Percentiles rank a stretch among this genome's conserved stretches.
Conservation (phyloP, 92 coral and sea anemone species). For the Siderastrea radians region DNA sequence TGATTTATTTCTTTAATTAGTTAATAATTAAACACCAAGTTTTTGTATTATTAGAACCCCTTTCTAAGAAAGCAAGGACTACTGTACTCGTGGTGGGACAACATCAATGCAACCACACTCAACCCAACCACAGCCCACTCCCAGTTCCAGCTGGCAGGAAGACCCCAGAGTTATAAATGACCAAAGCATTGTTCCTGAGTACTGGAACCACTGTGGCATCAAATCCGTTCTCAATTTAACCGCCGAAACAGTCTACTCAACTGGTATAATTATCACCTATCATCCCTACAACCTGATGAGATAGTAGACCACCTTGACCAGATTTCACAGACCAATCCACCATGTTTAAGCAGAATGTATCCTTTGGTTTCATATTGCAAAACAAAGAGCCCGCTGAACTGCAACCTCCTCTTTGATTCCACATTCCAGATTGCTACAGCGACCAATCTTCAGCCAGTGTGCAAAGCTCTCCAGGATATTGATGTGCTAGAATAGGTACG, state of each 20-base stretch:
- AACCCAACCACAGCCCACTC: background rate
- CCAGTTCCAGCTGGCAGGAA: constrained; percentile 44
- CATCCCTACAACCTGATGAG: constrained; percentile 38
- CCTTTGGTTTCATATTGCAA: constrained; percentile 43
- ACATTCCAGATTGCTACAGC: constrained; percentile 33
- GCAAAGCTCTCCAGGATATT: constrained; percentile 5
- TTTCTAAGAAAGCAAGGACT: constrained; percentile 22
- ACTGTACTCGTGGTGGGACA: too few relatives aligned
- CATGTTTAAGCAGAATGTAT: background rate
- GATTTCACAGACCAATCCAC: constrained; percentile 55
- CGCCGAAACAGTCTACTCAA: constrained; percentile 55
- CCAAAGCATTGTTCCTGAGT: constrained; percentile 11
- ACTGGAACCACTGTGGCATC: constrained; percentile 55
- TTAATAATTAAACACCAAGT: background rate
- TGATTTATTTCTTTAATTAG: background rate
- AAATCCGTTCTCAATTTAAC: constrained; percentile 52
- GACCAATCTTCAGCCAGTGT: constrained; percentile 33
- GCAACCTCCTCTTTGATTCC: constrained; percentile 36
- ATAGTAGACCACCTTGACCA: constrained; percentile 26
- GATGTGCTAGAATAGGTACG: constrained; percentile 47
- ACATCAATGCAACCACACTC: too few relatives aligned
- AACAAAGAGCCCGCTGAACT: constrained; percentile 59
- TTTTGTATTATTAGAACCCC: constrained; percentile 18
- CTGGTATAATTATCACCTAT: constrained; percentile 61
- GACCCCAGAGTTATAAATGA: constrained; percentile 34